Evolutionary conservation across 2,888 invertebrate genomes (phyloP), one percentile per base, ranked within the genome.

Genomic region (Drosophila atroscutellata): DNA sequence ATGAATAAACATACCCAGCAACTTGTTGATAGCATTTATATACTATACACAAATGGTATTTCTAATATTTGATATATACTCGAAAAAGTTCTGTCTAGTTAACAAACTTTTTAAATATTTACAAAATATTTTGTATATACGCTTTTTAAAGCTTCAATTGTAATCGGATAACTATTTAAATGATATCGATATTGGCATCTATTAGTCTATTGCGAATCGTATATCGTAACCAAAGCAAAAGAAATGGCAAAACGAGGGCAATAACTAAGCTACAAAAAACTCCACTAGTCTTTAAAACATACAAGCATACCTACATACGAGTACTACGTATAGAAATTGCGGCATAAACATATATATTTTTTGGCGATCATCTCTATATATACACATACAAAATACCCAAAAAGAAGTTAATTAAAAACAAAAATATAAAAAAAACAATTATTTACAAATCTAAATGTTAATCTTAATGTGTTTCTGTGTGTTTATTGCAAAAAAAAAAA

Each of bases 391-490:
- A 63, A 42, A 60, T 54, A 75, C 39, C 61, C 55, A 34, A 28
- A 65, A 60, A 62, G 4, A 69, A 72, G 75, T 77, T 83, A 80
- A 86, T 85, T 80, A 81, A 67, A 73, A 63, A n/a, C n/a, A n/a
- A 62, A 47, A 45, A 45, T 37, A 37, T 20, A 5, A 28, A 5
- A 5, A n/a, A 18, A 28, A 68, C 67, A 86, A 89, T 86, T 89
- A 87, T 86, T 88, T 86, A 88, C 90, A 85, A 85, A 75, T 90
- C 90, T 90, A 70, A 88, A 88, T 90, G 88, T 89, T 87, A 76
- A 84, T 79, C 81, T 80, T 68, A 81, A 78, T 59, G 84, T 77
- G 81, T 77, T 83, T 86, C 85, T 62, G 79, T 72, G 82, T 80
- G 75, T 72, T 57, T 68, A 80, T 34, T 66, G 66, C 60, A 49